Base-by-base conservation (phyloP, 2,797 vertebrate species). In the Scomberomorus guttatus region DNA sequence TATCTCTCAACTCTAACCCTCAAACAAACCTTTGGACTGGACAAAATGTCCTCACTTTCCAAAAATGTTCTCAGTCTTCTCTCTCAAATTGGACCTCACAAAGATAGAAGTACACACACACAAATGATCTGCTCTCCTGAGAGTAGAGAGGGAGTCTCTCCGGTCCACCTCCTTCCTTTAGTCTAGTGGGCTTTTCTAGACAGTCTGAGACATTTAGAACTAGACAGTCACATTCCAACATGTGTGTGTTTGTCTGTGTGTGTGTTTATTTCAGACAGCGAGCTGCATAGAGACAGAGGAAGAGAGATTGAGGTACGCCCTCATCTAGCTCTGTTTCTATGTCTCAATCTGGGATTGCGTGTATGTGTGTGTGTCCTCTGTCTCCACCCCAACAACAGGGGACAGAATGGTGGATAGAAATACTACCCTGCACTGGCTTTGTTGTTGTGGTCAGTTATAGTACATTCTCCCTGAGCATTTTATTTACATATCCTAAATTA, bases 401-500 rank as follows among this genome's bases (percentile, higher is more conserved):
- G 55, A 44, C 57, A 76, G 58, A 67, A 51, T 14, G 24, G 51
- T 37, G 58, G 69, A 72, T 64, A 24, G 82, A 90, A 91, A 87
- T 83, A 83, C 78, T 48, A 70, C 61, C 52, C 77, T 65, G 70
- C 34, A 1, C 58, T 72, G 73, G 42, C 55, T 5, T 79, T 90
- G 86, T 87, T 87, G 87, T 88, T 88, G 85, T 89, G 81, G 82
- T 90, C 79, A 72, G 74, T 81, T 78, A 73, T 77, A 86, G 81
- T 68, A 68, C 48, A 50, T 82, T 77, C 76, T 65, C 27, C 85
- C 75, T 25, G 70, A 77, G 72, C 82, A 79, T 90, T 90, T 89
- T 85, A 87, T 90, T 89, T 85, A 75, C 66, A 44, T 88, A 74
- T 90, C 93, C 90, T 85, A 82, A 93, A 89, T 93, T 92, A 91